Conservation (phyloP, 2,113 vertebrate genomes). For the Zootoca vivipara region DNA sequence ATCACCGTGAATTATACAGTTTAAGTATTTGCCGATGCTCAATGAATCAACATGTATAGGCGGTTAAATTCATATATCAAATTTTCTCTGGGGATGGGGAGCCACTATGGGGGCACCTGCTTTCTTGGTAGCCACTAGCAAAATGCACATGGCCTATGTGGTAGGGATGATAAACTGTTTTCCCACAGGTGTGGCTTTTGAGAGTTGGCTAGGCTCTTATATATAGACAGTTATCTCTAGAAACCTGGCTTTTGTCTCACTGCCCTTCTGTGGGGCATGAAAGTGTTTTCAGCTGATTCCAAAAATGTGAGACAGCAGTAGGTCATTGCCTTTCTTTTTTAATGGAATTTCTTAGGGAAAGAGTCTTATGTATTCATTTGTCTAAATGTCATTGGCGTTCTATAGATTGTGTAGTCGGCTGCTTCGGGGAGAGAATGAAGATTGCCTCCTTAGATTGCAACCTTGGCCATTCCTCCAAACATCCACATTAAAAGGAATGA, state of each 20-base stretch:
- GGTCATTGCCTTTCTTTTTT: conserved; percentile 21
- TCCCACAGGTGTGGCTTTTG: not conserved
- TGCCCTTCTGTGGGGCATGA: not conserved
- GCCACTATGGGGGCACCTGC: not conserved
- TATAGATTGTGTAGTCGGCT: conserved; percentile 46
- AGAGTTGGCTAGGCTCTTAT: not conserved
- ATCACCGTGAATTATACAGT: not conserved
- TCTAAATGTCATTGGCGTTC: conserved; percentile 56
- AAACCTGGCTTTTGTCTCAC: not conserved
- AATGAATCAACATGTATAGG: not conserved
- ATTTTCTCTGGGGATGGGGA: not conserved
- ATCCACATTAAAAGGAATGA: conserved; percentile 44
- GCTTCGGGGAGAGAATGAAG: conserved; percentile 45
- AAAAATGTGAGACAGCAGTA: not conserved
- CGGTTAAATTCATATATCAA: not conserved
- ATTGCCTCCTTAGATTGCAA: conserved; percentile 48
- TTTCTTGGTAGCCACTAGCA: not conserved
- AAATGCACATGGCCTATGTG: not conserved
- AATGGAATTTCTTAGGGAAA: conserved; percentile 30
- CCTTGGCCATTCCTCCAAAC: conserved; percentile 41
- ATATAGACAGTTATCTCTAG: not conserved
- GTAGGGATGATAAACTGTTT: not conserved
- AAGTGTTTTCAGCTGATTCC: not conserved
- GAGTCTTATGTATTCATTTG: conserved; percentile 51
- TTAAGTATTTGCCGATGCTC: not conserved